Evolutionary conservation across 2,888 invertebrate species (phyloP).

Genomic region (Bhutanitis thaidina): DNA sequence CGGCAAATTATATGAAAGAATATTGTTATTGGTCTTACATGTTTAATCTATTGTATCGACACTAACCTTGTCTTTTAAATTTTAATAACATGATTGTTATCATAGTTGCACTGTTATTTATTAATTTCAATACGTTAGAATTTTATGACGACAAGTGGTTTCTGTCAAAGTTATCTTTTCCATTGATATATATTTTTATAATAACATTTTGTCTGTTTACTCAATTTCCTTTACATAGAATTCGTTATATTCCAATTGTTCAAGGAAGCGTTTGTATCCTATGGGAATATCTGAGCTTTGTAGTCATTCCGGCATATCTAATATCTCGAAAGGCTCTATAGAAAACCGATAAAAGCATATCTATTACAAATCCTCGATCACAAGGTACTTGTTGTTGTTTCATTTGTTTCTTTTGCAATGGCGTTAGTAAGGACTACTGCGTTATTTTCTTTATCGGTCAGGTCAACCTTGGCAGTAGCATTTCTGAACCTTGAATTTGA

Average conservation of each 20-base stretch:
- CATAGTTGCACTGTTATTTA: too few relatives aligned
- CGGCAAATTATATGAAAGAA: constrained; percentile 53
- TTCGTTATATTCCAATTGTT: not conserved
- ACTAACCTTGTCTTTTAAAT: too few relatives aligned
- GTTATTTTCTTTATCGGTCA: constrained; percentile 2
- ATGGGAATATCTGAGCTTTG: not conserved
- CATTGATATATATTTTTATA: too few relatives aligned
- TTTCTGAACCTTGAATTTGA: constrained; percentile 31
- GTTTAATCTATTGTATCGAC: too few relatives aligned
- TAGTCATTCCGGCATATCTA: not conserved
- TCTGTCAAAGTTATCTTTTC: too few relatives aligned
- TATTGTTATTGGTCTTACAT: constrained; percentile 17
- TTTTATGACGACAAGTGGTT: too few relatives aligned
- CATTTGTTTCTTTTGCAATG: constrained; percentile 13
- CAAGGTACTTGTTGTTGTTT: constrained; percentile 1
- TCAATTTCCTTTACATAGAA: constrained; percentile 20
- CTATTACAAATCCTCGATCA: not conserved
- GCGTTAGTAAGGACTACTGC: constrained; percentile 1
- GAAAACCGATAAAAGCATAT: not conserved
- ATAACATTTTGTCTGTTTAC: constrained; percentile 46
- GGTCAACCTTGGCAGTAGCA: constrained; percentile 30
- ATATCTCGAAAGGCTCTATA: not conserved
- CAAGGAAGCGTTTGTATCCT: not conserved
- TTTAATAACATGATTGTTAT: too few relatives aligned
- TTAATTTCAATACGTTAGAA: too few relatives aligned